phyloP scores from a whole-genome alignment of 2,113 vertebrate genomes.

The Microcebus ravelobensis region DNA sequence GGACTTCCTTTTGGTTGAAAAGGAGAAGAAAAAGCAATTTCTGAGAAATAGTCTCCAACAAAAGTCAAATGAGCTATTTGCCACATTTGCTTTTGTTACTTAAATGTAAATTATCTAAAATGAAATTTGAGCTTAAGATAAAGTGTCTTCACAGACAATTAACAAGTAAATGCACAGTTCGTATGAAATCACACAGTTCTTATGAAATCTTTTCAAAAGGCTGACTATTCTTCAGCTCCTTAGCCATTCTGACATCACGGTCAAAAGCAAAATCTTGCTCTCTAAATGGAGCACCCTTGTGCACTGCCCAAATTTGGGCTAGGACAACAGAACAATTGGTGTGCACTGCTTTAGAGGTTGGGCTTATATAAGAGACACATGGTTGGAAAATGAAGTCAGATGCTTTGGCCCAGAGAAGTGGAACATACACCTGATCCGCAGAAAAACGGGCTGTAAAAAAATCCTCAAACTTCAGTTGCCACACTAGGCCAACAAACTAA shows the following conservation, averaged over 20 bases:
- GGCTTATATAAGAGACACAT: not conserved
- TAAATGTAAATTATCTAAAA: not conserved
- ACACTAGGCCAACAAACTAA: not conserved
- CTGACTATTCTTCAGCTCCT: not conserved
- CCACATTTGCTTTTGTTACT: not conserved
- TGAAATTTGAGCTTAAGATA: conserved; percentile 13
- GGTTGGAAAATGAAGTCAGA: not conserved
- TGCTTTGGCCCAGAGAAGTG: not conserved
- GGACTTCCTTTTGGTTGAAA: not conserved
- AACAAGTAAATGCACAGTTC: not conserved
- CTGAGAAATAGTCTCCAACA: not conserved
- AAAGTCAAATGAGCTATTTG: not conserved
- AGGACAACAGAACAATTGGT: not conserved
- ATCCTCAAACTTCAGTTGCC: not conserved
- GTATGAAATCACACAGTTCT: not conserved
- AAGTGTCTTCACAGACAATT: not conserved
- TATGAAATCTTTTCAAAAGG: not conserved
- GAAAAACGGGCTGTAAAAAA: not conserved
- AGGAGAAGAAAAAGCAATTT: not conserved
- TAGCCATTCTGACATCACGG: not conserved
- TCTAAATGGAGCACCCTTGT: not conserved
- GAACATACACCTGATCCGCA: not conserved
- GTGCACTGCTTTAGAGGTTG: not conserved
- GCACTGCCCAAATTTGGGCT: not conserved
- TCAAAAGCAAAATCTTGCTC: conserved; percentile 20